Evolutionary conservation across 2,113 vertebrate species (phyloP).

Genomic region (Grallaria varia): DNA sequence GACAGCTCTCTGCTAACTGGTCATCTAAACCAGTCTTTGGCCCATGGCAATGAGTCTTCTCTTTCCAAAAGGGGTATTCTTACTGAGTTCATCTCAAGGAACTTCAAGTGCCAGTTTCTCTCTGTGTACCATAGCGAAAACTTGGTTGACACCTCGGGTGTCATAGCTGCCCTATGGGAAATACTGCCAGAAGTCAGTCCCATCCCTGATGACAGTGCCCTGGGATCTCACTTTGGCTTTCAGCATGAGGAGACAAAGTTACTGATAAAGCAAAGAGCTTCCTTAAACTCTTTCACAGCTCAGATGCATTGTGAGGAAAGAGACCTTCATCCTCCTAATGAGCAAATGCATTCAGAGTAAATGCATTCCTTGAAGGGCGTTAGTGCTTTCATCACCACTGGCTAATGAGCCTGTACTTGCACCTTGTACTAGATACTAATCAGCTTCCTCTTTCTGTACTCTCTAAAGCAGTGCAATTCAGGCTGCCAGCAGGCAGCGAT

Average conservation of each 20-base stretch:
- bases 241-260: neutral
- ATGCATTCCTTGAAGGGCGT: neutral
- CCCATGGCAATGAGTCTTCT: neutral
- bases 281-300: neutral
- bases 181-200: neutral
- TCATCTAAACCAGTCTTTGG: neutral
- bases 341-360: constrained; percentile 27
- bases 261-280: neutral
- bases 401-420: constrained; percentile 66
- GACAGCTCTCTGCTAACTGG: neutral
- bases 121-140: neutral
- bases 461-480: neutral
- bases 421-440: constrained; percentile 49
- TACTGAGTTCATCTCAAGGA: neutral
- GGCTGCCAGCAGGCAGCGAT: constrained; percentile 18
- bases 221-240: neutral
- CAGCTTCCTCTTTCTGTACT: constrained; percentile 16
- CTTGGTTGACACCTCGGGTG: neutral
- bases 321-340: constrained; percentile 36
- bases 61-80: neutral
- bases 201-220: accelerated
- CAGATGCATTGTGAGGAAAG: neutral
- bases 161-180: neutral
- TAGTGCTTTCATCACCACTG: constrained; percentile 63
- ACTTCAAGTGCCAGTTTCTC: neutral